Evolutionary conservation across 2,888 invertebrate species (phyloP).

Genomic region (Hanleya hanleyi): DNA sequence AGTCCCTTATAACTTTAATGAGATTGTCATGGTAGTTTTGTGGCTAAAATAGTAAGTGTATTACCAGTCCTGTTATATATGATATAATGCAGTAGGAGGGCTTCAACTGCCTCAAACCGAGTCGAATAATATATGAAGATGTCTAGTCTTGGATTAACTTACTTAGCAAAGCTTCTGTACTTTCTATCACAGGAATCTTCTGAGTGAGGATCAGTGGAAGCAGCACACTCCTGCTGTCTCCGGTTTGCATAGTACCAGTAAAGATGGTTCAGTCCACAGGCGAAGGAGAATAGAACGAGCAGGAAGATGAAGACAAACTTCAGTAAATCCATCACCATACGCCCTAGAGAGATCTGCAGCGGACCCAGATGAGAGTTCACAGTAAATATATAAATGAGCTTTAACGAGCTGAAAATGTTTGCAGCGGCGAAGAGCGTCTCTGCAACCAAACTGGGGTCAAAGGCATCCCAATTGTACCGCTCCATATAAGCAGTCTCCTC

Average conservation of each 20-base stretch:
- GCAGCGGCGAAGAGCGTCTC: slow-evolving; percentile 92
- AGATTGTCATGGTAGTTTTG: too few relatives aligned
- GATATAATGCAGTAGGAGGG: too few relatives aligned
- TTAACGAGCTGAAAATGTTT: slow-evolving; percentile 95
- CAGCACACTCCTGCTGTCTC: slow-evolving; percentile 50
- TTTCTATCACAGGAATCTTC: slow-evolving; percentile 70
- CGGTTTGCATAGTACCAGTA: slow-evolving; percentile 84
- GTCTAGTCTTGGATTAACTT: too few relatives aligned
- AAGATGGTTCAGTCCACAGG: slow-evolving; percentile 90
- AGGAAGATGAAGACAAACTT: slow-evolving; percentile 94
- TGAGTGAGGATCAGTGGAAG: slow-evolving; percentile 28
- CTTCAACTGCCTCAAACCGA: too few relatives aligned
- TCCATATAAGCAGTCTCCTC: slow-evolving; percentile 45
- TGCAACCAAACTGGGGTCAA: slow-evolving; percentile 96
- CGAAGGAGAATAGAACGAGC: slow-evolving; percentile 86
- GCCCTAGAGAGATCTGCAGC: slow-evolving; percentile 90
- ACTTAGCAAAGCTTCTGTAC: slow-evolving; percentile 73
- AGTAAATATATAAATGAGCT: slow-evolving; percentile 92
- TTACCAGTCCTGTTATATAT: too few relatives aligned
- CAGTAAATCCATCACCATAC: slow-evolving; percentile 85
- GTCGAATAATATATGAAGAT: too few relatives aligned
- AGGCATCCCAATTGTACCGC: slow-evolving; percentile 96
- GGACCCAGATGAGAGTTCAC: slow-evolving; percentile 95
- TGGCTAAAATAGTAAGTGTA: too few relatives aligned
- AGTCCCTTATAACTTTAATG: too few relatives aligned